Evolutionary conservation across 2,797 vertebrate species (phyloP).

Genomic region (Bradypus variegatus): DNA sequence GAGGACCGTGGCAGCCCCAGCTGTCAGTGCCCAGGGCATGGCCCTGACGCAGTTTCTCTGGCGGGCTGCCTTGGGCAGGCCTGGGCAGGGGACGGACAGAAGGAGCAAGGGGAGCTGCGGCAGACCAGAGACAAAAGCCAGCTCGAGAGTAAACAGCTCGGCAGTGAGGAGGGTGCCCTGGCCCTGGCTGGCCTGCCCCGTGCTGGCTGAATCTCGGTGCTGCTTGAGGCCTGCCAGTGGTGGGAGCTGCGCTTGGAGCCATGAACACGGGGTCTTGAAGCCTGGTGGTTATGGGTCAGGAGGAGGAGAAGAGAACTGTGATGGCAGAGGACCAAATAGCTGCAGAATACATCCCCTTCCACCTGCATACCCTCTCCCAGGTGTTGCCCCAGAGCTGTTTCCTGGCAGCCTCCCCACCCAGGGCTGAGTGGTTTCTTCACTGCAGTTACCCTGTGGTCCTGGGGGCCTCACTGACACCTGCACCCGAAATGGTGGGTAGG

Average conservation of each 20-base stretch:
- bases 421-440: not conserved
- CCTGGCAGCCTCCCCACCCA: not conserved
- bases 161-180: not conserved
- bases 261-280: not conserved
- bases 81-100: conserved; percentile 44
- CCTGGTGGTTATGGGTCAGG: not conserved
- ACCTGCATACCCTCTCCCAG: rapidly evolving
- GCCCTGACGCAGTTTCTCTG: conserved; percentile 38
- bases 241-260: not conserved
- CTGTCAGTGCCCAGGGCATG: conserved; percentile 31
- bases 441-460: not conserved
- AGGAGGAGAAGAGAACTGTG: not conserved
- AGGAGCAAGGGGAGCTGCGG: conserved; percentile 28
- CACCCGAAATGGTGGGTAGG: not conserved
- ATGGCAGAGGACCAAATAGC: not conserved
- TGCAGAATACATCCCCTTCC: not conserved
- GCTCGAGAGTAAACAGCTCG: conserved; percentile 34
- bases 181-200: conserved; percentile 18
- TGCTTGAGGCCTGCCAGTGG: not conserved
- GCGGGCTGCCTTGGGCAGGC: conserved; percentile 60
- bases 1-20: not conserved
- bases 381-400: not conserved
- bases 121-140: conserved; percentile 50
- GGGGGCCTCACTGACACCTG: not conserved
- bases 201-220: not conserved